Base-by-base conservation (phyloP, 1,140 invertebrate species). In the Hyposmocoma kahamanoa region DNA sequence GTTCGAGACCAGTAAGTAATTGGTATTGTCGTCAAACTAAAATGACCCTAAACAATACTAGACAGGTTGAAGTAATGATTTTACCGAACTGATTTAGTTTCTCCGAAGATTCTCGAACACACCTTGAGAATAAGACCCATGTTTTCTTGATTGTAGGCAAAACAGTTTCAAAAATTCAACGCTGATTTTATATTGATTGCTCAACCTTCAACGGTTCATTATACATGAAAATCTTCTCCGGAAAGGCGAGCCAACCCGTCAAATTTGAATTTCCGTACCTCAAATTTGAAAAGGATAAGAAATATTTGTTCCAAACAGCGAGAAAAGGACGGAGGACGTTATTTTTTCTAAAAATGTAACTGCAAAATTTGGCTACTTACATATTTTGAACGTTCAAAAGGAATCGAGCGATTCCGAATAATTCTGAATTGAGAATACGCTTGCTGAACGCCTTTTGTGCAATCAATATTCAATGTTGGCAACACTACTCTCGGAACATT, bases 391-490 rank as follows among this genome's bases (percentile, higher is more conserved):
- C 62, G 68, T 64, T 82, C 77, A 81, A 84, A 82, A 82, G 78
- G 68, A 83, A 63, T 80, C 71, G 64, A 55, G 69, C 55, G 67
- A 45, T 68, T 55, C 42, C 20, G 72, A 83, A 84, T 84, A 76
- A 84, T 83, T 82, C 81, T 72, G 68, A 81, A 84, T 84, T 66
- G 73, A 79, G 60, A 84, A 84, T 84, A 84, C 81, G 81, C 79
- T 83, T 64, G 47, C 59, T 53, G 56, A 68, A 62, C 66, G 72
- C 76, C 78, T 84, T 84, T 84, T 83, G 81, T 84, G 56, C 77
- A 84, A 84, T 84, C 81, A 81, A 83, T 84, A 83, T 81, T 83
- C 81, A 74, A 78, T 80, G 78, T 79, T 81, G 73, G 66, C 69
- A 67, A 62, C 54, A 59, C 62, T 62, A 62, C 49, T 52, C n/a